phyloP scores from a whole-genome alignment of 2,113 vertebrate species.

The Apus apus region DNA sequence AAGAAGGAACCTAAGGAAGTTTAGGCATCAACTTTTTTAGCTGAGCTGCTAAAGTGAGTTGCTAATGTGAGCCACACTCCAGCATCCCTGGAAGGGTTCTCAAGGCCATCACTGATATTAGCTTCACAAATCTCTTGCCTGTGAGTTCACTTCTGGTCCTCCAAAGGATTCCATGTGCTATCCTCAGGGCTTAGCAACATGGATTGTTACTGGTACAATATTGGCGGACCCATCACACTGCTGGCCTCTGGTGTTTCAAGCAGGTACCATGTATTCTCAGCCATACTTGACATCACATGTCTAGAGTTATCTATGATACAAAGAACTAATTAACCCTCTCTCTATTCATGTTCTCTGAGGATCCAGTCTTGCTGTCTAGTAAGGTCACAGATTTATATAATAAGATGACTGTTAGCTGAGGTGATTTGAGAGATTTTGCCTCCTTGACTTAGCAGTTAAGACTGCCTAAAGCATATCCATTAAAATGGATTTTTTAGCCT shows the following conservation, averaged over 20 bases:
- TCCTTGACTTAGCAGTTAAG: neutral
- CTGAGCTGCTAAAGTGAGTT: neutral
- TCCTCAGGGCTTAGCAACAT: neutral
- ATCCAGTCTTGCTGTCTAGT: neutral
- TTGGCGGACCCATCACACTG: neutral
- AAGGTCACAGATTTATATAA: neutral
- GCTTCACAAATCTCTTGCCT: neutral
- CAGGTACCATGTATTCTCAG: neutral
- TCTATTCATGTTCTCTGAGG: neutral
- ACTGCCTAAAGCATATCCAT: neutral
- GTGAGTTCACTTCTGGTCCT: neutral
- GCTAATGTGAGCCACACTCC: neutral
- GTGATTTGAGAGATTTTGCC: constrained; percentile 10
- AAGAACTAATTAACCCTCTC: neutral
- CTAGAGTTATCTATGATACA: neutral
- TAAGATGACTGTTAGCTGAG: neutral
- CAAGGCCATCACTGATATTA: neutral
- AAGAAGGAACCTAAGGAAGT: neutral
- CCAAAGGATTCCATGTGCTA: neutral
- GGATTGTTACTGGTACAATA: neutral
- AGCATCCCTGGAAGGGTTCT: neutral
- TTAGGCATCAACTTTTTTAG: neutral
- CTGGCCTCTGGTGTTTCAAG: neutral
- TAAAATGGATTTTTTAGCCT: neutral
- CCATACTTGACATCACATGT: neutral